These are phyloP conservation scores for Agrilus cyanescens DNA, from an alignment of 2,888 invertebrate species.

Conservation along the genomic window DNA sequence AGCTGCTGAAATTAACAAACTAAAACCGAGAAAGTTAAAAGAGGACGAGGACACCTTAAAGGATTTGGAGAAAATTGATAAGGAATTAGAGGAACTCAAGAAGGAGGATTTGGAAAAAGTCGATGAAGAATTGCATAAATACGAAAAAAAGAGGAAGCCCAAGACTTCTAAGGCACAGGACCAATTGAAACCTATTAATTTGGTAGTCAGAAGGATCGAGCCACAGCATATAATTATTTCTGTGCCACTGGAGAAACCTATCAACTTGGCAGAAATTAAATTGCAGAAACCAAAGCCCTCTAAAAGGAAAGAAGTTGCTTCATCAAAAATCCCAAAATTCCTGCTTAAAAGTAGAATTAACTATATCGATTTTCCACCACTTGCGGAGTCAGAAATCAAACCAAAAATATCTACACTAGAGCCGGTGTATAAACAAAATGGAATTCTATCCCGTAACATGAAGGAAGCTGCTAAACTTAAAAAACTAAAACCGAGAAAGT, in stretches of 20 bases:
- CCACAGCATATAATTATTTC: constrained; percentile 46
- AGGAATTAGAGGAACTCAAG: constrained; percentile 40
- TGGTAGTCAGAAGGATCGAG: constrained; percentile 46
- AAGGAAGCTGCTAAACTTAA: constrained; percentile 37
- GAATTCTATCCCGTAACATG: constrained; percentile 38
- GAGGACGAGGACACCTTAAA: constrained; percentile 29
- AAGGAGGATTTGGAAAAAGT: constrained; percentile 28
- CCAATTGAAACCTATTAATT: constrained; percentile 33
- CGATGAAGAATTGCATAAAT: constrained; percentile 18
- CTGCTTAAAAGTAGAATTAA: constrained; percentile 37
- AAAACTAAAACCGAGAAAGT: constrained; percentile 34
- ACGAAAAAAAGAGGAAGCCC: constrained; percentile 20
- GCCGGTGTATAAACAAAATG: constrained; percentile 35
- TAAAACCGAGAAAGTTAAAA: constrained; percentile 30
- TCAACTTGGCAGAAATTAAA: constrained; percentile 49
- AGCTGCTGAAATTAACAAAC: constrained; percentile 35
- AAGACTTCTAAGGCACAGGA: background rate
- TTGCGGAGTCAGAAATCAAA: constrained; percentile 25
- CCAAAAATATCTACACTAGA: constrained; percentile 31
- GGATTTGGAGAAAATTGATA: constrained; percentile 35
- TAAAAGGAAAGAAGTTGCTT: constrained; percentile 28
- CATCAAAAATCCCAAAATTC: constrained; percentile 34
- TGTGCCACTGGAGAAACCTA: constrained; percentile 40
- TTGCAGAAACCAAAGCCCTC: constrained; percentile 32
- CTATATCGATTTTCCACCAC: constrained; percentile 36